These are phyloP conservation scores for Geotria australis DNA, from an alignment of 2,797 vertebrate genomes.

Conservation along the genomic window DNA sequence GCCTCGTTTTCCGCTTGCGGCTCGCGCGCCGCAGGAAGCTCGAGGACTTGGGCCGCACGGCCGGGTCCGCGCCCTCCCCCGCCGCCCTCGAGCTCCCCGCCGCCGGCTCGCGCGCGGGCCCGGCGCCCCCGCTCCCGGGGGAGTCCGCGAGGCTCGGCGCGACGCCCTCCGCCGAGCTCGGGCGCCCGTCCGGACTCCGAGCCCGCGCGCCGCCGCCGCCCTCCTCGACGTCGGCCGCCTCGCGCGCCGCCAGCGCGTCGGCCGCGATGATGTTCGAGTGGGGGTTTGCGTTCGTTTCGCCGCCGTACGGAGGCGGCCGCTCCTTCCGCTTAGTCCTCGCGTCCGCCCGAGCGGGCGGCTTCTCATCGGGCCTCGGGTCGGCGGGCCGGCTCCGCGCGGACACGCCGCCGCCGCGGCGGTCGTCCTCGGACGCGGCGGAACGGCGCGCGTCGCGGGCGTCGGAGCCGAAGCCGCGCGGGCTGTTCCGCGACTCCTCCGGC, in stretches of 20 bases:
- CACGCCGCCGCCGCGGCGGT: neutral
- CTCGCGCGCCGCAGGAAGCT: constrained; percentile 39
- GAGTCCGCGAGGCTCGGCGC: constrained; percentile 8
- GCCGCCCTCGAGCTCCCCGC: constrained; percentile 17
- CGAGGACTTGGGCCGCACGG: constrained; percentile 26
- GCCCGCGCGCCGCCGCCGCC: neutral
- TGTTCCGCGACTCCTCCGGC: neutral
- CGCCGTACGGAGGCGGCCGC: neutral
- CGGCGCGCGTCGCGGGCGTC: neutral
- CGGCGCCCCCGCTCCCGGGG: constrained; percentile 24
- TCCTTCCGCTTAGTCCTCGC: neutral
- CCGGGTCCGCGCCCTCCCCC: constrained; percentile 22
- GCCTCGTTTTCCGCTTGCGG: constrained; percentile 36
- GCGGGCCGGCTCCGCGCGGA: neutral
- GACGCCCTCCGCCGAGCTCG: constrained; percentile 3
- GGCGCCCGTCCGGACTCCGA: constrained; percentile 5
- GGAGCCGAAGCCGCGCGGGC: neutral
- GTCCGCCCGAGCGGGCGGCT: neutral
- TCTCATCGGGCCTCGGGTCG: neutral
- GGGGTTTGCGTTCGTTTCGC: neutral
- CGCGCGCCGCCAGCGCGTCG: neutral
- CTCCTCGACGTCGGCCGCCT: neutral
- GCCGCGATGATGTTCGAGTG: neutral
- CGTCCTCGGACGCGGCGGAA: neutral
- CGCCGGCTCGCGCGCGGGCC: constrained; percentile 33